phyloP scores from a whole-genome alignment of 2,113 vertebrate genomes.

The Chionodraco myersi region DNA sequence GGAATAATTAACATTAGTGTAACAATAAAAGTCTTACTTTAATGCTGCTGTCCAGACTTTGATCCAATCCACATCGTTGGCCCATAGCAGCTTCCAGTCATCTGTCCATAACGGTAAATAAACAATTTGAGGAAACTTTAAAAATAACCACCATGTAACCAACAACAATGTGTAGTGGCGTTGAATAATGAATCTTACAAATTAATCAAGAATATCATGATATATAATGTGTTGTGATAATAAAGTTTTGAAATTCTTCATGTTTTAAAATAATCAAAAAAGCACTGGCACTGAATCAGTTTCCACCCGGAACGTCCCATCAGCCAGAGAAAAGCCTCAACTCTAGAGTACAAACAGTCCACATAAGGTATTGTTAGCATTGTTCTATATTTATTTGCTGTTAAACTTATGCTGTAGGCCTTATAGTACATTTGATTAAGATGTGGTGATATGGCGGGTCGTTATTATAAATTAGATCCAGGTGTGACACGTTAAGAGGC shows the following conservation, averaged over 20 bases:
- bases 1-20: not conserved
- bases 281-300: not conserved
- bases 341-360: too few species aligned
- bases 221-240: not conserved
- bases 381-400: constrained; percentile 8
- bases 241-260: not conserved
- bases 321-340: too few species aligned
- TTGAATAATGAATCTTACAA: not conserved
- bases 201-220: not conserved
- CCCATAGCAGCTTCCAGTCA: not conserved
- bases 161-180: not conserved
- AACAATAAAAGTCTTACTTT: not conserved
- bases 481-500: constrained; percentile 21
- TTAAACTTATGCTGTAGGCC: not conserved
- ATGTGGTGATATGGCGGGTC: not conserved
- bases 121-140: not conserved
- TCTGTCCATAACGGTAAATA: not conserved
- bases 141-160: not conserved
- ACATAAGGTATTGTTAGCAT: too few species aligned
- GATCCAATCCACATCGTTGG: not conserved
- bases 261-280: not conserved
- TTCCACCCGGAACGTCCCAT: not conserved
- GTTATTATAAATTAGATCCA: constrained; percentile 26
- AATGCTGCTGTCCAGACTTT: not conserved
- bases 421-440: constrained; percentile 14